Evolutionary conservation across 2,113 vertebrate species (phyloP), one percentile per base, ranked within the genome.

Genomic region (Dipodomys ordii): DNA sequence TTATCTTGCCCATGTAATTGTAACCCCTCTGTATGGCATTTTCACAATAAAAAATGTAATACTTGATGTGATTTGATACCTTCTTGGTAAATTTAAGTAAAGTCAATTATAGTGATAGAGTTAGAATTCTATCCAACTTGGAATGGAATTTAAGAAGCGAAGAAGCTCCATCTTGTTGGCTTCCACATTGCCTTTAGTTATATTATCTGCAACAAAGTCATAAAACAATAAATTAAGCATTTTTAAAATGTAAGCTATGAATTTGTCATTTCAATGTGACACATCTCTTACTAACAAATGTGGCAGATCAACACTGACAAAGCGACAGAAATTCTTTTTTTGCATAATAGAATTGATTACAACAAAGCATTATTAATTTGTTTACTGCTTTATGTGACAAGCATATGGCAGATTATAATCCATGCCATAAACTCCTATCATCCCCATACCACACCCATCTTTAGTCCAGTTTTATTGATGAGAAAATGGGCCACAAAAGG

Each of bases 41-140:
- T 39, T 39, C 39, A 39, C 39, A 39, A 39, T 39, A 39, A 39
- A 39, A 39, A 39, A 39, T 18, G 23, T 85, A 91, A 73, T 9
- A 30, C 30, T 72, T 81, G 80, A 72, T 62, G 49, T 25, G 11
- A 44, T 78, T 49, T 91, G 35, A 80, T 69, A 7, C 46, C 30
- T 65, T 71, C 83, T 71, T 83, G 39, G 13, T 62, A 49, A 85
- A 71, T 87, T 60, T 74, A 81, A 92, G 27, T 77, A 53, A 67
- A 44, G 25, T 84, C 19, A n/a, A 94, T 92, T 16, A 15, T 4
- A 18, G 8, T 44, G 22, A 82, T n/a, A 35, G 15, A 32, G 2
- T 57, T 10, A 57, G 35, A 57, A 57, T 3, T 20, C 27, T 93
- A 3, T 65, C 83, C 60, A 44, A 86, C 8, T 57, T 30, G 46